These are phyloP conservation scores for Heptranchias perlo DNA, from an alignment of 2,113 vertebrate genomes.

Conservation along the genomic window DNA sequence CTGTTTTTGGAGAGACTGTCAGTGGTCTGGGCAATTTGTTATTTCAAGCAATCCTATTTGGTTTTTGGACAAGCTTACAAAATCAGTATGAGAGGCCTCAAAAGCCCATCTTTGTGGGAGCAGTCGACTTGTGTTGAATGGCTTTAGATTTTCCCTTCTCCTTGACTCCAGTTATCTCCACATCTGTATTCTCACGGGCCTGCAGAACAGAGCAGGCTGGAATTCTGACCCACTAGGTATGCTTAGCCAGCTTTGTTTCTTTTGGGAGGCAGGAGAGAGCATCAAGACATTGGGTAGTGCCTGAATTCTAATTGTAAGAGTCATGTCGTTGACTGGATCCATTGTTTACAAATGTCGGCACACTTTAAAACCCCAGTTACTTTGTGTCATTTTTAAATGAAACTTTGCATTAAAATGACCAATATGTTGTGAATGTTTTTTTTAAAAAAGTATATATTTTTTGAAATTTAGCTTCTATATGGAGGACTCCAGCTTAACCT, in stretches of 20 bases:
- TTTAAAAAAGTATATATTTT: conserved; percentile 17
- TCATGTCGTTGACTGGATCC: conserved; percentile 15
- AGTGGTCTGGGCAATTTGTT: not conserved
- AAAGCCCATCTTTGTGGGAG: not conserved
- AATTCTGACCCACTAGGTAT: not conserved
- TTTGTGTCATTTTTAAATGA: conserved; percentile 24
- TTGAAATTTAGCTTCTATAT: not conserved
- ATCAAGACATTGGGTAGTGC: conserved; percentile 15
- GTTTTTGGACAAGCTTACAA: not conserved
- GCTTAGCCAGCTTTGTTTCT: not conserved
- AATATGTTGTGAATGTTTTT: conserved; percentile 28
- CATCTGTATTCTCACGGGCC: not conserved
- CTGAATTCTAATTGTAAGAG: not conserved
- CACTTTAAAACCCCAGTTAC: conserved; percentile 15
- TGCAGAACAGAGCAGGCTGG: not conserved
- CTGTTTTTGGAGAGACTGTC: not conserved
- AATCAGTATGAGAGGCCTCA: not conserved
- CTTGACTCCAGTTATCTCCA: not conserved
- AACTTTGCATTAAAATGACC: conserved; percentile 17
- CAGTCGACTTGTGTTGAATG: not conserved
- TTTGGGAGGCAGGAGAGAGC: not conserved
- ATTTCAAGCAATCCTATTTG: not conserved
- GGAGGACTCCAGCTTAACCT: not conserved
- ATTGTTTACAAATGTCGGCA: conserved; percentile 20
- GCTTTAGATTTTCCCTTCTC: not conserved